Base-by-base conservation (phyloP, 2,888 invertebrate species). In the Achlya flavicornis region DNA sequence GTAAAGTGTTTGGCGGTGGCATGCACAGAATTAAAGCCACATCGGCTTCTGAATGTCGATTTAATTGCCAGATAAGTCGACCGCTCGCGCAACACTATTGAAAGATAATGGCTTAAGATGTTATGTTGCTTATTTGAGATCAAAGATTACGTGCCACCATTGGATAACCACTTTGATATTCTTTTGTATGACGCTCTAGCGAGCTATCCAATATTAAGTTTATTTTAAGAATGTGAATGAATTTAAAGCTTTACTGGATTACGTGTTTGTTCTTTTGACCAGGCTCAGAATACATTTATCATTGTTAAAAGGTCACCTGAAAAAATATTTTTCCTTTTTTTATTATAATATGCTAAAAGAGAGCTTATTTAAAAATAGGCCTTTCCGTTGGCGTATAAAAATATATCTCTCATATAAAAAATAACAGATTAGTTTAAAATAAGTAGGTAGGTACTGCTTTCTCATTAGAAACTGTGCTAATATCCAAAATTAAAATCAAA, bases 21-120 rank as follows among this genome's bases (percentile, higher is more conserved):
- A 83, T 84, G 87, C 85, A 84, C 82, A 80, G 90, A 90, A 90
- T 91, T 88, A 90, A 89, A 89, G 85, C 87, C 85, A 81, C 87
- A 87, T 87, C 84, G 90, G 89, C 93, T 92, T 89, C 92, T 91
- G 93, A 92, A 93, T 92, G 93, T 92, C 89, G 93, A 93, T 93
- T 92, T 93, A 93, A 93, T 93, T 93, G 92, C 89, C 83, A 89
- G 93, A 93, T 93, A 93, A 92, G 89, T 89, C 89, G 80, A 77
- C 77, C 83, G 85, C 84, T 83, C 83, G 84, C 88, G 88, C 89
- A 89, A 85, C 88, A 83, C 87, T 85, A 91, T 91, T 91, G 86
- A 87, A 88, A 91, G 89, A 92, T 92, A 91, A 92, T 91, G 87
- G 86, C 83, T 88, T 86, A 83, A 91, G 89, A 91, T 90, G 89